Base-by-base conservation (phyloP, 2,113 vertebrate species). In the Otolemur garnettii region DNA sequence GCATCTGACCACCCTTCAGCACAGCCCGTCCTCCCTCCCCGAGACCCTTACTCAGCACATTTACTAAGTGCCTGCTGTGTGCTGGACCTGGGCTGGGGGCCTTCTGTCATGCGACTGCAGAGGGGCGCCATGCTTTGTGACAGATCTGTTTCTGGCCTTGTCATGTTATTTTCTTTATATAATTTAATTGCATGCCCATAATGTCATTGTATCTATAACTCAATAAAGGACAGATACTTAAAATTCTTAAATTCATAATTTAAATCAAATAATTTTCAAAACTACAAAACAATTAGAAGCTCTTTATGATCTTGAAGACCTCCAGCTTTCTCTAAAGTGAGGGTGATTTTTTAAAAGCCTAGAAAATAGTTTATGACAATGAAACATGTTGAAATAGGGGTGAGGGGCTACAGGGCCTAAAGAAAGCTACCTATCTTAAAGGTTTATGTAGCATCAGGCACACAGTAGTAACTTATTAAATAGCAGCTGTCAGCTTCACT, bases 261-360 rank as follows among this genome's bases (percentile, higher is more conserved):
- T 87, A 64, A 53, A 59, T 89, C 55, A n/a, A 93, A 35, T 83
- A 78, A 72, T 79, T 88, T 75, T 80, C 71, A 33, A 93, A 94
- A 90, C 30, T 69, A 33, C 1, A 81, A 50, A 92, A 69, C 38
- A 35, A 26, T 60, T 75, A 33, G 50, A 92, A 60, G 45, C 45
- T 28, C 82, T 74, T 57, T 71, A 28, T 87, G 45, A 81, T 68
- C 22, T 45, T 42, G 15, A 45, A 72, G 82, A 74, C 35, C 57
- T n/a, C 85, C 59, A 6, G 35, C 6, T 74, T 64, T 92, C 62
- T 55, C 71, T 59, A 55, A 93, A n/a, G n/a, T 13, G 24, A 22
- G 15, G 42, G 11, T 35, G 5, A 33, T 30, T 74, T 94, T 74
- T 94, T 28, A 86, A 92, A 74, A 57, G 1, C 33, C 83, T 42